Base-by-base conservation (phyloP, 1,140 invertebrate genomes). In the Gonatopus flavifemur region DNA sequence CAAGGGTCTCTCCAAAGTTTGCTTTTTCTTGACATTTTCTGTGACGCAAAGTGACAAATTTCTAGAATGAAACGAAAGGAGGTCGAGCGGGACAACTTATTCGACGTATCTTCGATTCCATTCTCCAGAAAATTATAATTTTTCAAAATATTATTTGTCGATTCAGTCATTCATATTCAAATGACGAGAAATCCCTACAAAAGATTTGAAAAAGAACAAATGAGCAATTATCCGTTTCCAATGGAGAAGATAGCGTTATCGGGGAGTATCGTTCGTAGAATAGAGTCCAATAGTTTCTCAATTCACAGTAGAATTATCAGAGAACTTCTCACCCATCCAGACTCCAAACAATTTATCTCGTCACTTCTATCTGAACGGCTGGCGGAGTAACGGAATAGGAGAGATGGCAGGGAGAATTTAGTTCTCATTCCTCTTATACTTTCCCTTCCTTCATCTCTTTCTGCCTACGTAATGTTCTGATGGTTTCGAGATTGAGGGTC, bases 251-350 rank as follows among this genome's bases (percentile, higher is more conserved):
- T 61, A 62, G 25, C 49, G 40, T 62, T 62, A 62, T 60, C 59
- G 32, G n/a, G n/a, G 46, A 60, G 45, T 41, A 49, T 42, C 53
- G 49, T 46, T 53, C 8, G 49, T n/a, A 35, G 41, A 63, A 52
- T 49, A n/a, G n/a, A n/a, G n/a, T 62, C 52, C 16, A 38, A 55
- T 63, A 63, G 62, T 63, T 63, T 59, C n/a, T n/a, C 48, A 56
- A 55, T 48, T 50, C 62, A 58, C 59, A 42, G 31, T 52, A 32
- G 46, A 63, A 63, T 62, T 63, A 63, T 63, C 59, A 52, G 37
- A 32, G 56, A 63, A 63, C 55, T 63, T 63, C 62, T 41, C 37
- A 62, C 32, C 35, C n/a, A 50, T 41, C 20, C 30, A 18, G 32
- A 28, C 43, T 50, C 46, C 55, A 57, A 53, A 59, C 59, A 62